Evolutionary conservation across 1,140 invertebrate species (phyloP).

Genomic region (Pogonomyrmex californicus): DNA sequence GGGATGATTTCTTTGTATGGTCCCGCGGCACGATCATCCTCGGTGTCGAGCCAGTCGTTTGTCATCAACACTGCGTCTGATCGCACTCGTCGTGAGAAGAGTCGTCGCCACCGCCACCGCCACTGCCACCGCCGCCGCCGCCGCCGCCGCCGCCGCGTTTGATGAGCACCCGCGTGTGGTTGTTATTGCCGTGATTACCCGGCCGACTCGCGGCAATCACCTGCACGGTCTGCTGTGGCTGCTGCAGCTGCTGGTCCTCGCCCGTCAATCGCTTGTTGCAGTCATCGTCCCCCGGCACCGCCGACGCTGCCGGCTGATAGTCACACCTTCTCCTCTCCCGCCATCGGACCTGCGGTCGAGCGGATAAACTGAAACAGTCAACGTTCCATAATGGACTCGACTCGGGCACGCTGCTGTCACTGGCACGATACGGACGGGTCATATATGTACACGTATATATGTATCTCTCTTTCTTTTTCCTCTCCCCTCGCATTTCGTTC

Average conservation of each 20-base stretch:
- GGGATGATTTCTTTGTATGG: neutral
- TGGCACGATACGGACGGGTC: slow-evolving; percentile 82
- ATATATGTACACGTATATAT: slow-evolving; percentile 8
- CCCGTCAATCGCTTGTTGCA: slow-evolving; percentile 38
- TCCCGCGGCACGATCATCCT: neutral
- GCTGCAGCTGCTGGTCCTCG: slow-evolving; percentile 34
- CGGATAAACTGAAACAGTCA: slow-evolving; percentile 88
- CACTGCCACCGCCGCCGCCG: neutral
- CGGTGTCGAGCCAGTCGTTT: neutral
- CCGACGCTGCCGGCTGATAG: slow-evolving; percentile 85
- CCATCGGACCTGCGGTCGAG: slow-evolving; percentile 87
- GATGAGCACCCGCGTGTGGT: slow-evolving; percentile 68
- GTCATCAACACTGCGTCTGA: slow-evolving; percentile 79
- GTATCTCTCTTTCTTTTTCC: slow-evolving; percentile 7
- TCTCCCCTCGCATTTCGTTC: neutral
- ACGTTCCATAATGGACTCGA: slow-evolving; percentile 84
- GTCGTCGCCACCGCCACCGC: slow-evolving; percentile 30
- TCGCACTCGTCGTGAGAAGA: slow-evolving; percentile 54
- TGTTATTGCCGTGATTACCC: slow-evolving; percentile 60
- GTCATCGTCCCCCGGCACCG: slow-evolving; percentile 62
- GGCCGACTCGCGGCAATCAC: slow-evolving; percentile 38
- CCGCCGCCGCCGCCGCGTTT: slow-evolving; percentile 66
- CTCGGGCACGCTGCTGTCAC: slow-evolving; percentile 80
- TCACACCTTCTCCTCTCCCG: slow-evolving; percentile 89
- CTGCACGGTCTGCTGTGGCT: slow-evolving; percentile 47